These are phyloP conservation scores for Dipodomys ordii DNA, from an alignment of 2,113 vertebrate species.

Conservation along the genomic window DNA sequence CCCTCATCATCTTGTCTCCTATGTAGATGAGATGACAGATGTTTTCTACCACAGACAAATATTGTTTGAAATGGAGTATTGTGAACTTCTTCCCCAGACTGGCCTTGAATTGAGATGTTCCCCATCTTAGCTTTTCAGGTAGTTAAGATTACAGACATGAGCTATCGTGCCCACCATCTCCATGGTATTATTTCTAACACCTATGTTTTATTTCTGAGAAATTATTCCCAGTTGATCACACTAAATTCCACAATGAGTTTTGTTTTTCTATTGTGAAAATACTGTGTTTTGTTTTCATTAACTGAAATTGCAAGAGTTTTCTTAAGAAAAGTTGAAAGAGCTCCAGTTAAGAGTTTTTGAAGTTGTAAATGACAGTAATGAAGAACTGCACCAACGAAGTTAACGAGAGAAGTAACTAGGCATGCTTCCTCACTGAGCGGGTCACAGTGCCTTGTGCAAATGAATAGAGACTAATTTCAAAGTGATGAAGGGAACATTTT, in stretches of 20 bases:
- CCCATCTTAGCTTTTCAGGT: too few relatives aligned
- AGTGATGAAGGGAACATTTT: slow-evolving; percentile 57
- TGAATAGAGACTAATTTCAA: slow-evolving; percentile 73
- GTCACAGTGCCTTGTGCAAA: slow-evolving; percentile 29
- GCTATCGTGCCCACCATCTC: too few relatives aligned
- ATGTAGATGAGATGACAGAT: too few relatives aligned
- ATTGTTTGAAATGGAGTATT: too few relatives aligned
- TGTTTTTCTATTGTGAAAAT: not conserved
- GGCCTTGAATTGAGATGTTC: too few relatives aligned
- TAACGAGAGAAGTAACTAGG: slow-evolving; percentile 43
- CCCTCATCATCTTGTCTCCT: too few relatives aligned
- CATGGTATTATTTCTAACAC: not conserved
- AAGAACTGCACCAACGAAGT: slow-evolving; percentile 26
- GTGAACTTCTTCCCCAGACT: too few relatives aligned
- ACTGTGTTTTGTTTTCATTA: slow-evolving; percentile 12
- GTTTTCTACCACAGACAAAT: too few relatives aligned
- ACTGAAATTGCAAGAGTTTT: slow-evolving; percentile 24
- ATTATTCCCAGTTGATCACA: not conserved
- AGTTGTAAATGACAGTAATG: slow-evolving; percentile 35
- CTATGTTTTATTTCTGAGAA: slow-evolving; percentile 27
- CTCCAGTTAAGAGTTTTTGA: slow-evolving; percentile 46
- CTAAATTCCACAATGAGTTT: not conserved
- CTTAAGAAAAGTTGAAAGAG: slow-evolving; percentile 11
- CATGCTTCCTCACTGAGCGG: not conserved
- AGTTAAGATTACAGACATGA: too few relatives aligned